These are phyloP conservation scores for Catotricha subobsoleta DNA, from an alignment of 2,888 invertebrate genomes.

Conservation along the genomic window DNA sequence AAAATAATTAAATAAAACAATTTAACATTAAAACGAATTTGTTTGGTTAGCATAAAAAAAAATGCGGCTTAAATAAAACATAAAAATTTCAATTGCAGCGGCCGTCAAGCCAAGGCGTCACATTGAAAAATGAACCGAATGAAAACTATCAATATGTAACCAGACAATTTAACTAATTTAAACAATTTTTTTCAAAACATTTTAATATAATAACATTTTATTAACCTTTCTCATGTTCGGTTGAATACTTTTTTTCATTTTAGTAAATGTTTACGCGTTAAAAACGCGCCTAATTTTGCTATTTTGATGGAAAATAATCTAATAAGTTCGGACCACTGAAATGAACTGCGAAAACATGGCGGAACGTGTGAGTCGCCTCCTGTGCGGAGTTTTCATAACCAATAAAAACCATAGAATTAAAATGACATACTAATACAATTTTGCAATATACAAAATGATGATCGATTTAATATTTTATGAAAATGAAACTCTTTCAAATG, in stretches of 20 bases:
- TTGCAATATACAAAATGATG: no score
- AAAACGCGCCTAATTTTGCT: constrained; percentile 3
- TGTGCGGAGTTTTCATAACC: constrained; percentile 4
- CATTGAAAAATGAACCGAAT: constrained; percentile 5
- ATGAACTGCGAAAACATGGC: constrained; percentile 13
- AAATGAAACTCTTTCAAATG: no score
- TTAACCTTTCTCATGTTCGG: constrained; percentile 13
- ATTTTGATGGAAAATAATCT: constrained; percentile 3
- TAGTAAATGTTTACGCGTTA: constrained; percentile 2
- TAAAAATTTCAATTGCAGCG: not conserved
- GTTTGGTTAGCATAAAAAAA: constrained; percentile 5
- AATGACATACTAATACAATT: no score
- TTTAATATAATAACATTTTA: no score
- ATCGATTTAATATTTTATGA: no score
- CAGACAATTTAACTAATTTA: no score
- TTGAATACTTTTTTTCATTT: constrained; percentile 13
- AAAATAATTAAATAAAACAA: not conserved
- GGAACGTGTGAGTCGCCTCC: constrained; percentile 6
- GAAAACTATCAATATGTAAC: no score
- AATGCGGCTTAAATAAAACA: constrained; percentile 6
- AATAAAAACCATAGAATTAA: not conserved
- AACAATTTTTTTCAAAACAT: no score
- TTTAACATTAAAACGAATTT: not conserved
- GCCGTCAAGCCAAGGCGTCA: constrained; percentile 5
- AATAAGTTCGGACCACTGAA: constrained; percentile 12